Base-by-base conservation (phyloP, 2,797 vertebrate species). In the Delichon dasypus region DNA sequence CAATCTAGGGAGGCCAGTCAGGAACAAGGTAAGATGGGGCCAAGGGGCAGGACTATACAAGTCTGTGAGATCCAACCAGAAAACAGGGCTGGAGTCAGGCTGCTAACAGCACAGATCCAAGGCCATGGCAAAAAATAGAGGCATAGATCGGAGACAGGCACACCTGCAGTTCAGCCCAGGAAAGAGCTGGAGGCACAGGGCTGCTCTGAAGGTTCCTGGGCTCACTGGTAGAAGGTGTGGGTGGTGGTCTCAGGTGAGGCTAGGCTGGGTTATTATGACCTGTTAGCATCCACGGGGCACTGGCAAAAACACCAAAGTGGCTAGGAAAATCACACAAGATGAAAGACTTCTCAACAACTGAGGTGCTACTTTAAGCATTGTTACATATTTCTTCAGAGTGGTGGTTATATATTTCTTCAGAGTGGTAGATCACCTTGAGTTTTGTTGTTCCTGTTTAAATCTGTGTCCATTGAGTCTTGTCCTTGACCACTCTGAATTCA, bases 131-230 rank as follows among this genome's bases (percentile, higher is more conserved):
- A 50, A 30, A 58, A 42, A 4, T 8, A 23, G 5, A 54, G 11
- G 21, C 4, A 26, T 0, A 40, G 34, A 22, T 1, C 4, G 1
- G 15, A 76, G 10, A 44, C 2, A 47, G 13, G 2, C 15, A 4
- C 8, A 13, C 9, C 16, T n/a, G 11, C 17, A 51, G 3, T 4
- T 62, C 44, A 70, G 14, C 16, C 27, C 7, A 9, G 5, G 14
- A 34, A 70, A 23, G 3, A 44, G 11, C 3, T n/a, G 16, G 27
- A 18, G 2, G 2, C 27, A 32, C 22, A 47, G 17, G 14, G 11
- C 17, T 48, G 27, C 7, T 20, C 22, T 66, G 25, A 73, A 61
- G 16, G 5, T 5, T 78, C 11, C 66, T 65, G 11, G 8, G 7
- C 11, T 19, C 15, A 11, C 0, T 3, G 23, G 44, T 16, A 23